Percentiles rank a stretch among this genome's conserved stretches.
Conservation (phyloP, 1,140 invertebrate species). For the Bathynomus jamesi region DNA sequence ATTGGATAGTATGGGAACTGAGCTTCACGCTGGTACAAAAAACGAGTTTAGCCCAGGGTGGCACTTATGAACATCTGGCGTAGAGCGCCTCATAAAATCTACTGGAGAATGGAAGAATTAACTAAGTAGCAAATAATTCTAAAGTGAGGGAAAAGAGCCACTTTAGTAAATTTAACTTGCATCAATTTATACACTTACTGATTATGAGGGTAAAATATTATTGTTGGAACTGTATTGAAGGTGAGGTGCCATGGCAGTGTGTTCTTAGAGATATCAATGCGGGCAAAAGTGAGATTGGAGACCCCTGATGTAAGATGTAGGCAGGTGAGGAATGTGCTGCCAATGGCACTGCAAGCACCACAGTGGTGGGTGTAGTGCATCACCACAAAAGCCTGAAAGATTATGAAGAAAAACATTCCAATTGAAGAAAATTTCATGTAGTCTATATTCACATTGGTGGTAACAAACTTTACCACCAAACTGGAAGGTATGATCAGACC, state of each 20-base stretch:
- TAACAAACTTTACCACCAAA: no score
- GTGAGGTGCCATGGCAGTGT: background rate
- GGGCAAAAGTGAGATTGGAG: background rate
- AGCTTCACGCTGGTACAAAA: no score
- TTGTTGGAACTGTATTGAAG: background rate
- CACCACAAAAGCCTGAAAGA: background rate
- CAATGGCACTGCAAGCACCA: background rate
- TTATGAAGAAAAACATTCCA: background rate
- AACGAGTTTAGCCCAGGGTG: no score
- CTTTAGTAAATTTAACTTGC: no score
- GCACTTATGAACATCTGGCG: no score
- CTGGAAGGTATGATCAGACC: no score
- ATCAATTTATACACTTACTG: background rate
- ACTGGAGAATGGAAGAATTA: no score
- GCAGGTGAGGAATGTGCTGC: background rate
- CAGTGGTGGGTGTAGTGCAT: background rate
- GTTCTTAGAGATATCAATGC: background rate
- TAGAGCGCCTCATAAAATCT: no score
- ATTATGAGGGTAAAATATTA: background rate
- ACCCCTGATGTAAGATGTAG: background rate
- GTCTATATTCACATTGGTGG: no score
- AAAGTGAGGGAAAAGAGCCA: no score
- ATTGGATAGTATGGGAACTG: no score
- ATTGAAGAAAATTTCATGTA: background rate
- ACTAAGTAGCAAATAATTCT: no score